Conservation (phyloP, 2,888 invertebrate species). For the Mesopsocus fuscifrons region DNA sequence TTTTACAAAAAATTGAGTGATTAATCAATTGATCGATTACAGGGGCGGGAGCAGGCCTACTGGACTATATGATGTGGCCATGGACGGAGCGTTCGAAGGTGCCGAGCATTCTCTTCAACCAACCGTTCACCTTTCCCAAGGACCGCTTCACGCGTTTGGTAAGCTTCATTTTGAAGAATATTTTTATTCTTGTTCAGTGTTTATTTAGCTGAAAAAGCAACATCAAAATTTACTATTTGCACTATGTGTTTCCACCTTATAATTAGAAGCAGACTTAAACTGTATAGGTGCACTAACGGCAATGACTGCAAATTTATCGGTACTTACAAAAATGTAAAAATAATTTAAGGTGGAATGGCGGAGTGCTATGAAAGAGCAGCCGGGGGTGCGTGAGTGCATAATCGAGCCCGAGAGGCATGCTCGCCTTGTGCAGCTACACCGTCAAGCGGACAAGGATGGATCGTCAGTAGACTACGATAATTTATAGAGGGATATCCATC, state of each 20-base stretch:
- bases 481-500: too few relatives aligned
- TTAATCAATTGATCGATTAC: constrained; percentile 5
- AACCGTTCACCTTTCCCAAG: constrained; percentile 9
- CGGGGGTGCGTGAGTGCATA: not conserved
- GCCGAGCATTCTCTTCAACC: constrained; percentile 5
- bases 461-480: not conserved
- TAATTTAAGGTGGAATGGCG: constrained; percentile 19
- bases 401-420: not conserved
- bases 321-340: too few relatives aligned
- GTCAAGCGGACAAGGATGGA: not conserved
- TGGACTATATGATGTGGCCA: constrained; percentile 23
- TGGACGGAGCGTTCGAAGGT: constrained; percentile 19
- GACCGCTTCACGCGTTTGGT: constrained; percentile 11
- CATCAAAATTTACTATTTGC: too few relatives aligned
- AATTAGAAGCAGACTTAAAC: too few relatives aligned
- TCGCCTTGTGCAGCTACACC: not conserved
- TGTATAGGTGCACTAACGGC: too few relatives aligned
- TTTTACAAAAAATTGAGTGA: too few relatives aligned
- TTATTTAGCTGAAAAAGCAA: too few relatives aligned
- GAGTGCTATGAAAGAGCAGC: constrained; percentile 18
- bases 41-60: constrained; percentile 18
- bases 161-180: too few relatives aligned
- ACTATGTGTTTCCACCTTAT: too few relatives aligned
- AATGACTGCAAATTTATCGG: too few relatives aligned
- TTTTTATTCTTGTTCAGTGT: too few relatives aligned